These are phyloP conservation scores for Hyles euphorbiae DNA, from an alignment of 1,140 invertebrate species.

Conservation along the genomic window DNA sequence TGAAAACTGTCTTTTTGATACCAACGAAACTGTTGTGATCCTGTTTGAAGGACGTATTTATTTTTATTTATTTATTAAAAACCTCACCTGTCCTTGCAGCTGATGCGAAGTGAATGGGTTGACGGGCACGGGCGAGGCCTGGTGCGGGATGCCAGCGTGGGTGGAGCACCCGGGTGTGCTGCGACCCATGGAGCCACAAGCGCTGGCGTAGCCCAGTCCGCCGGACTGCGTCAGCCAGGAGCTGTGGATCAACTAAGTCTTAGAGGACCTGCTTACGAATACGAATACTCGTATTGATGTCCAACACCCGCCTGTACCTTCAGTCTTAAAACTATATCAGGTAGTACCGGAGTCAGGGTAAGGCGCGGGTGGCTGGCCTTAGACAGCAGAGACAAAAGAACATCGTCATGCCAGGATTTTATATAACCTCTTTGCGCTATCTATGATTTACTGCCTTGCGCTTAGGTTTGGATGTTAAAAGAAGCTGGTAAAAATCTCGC, in stretches of 20 bases:
- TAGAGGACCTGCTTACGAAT: neutral
- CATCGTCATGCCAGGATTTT: too few species aligned
- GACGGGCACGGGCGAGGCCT: slow-evolving; percentile 45
- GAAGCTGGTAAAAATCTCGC: too few species aligned
- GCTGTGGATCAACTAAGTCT: slow-evolving; percentile 30
- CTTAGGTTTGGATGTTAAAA: too few species aligned
- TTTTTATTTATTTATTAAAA: neutral
- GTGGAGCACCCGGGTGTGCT: slow-evolving; percentile 55
- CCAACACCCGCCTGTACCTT: neutral
- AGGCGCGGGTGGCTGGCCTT: too few species aligned
- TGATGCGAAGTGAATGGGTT: slow-evolving; percentile 57
- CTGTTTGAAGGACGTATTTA: neutral
- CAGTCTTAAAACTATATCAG: too few species aligned
- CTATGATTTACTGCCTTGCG: too few species aligned
- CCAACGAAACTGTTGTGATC: too few species aligned
- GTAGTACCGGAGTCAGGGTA: too few species aligned
- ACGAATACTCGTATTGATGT: neutral
- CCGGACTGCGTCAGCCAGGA: slow-evolving; percentile 51
- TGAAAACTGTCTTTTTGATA: too few species aligned
- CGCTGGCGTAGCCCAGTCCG: slow-evolving; percentile 44
- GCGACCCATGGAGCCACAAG: slow-evolving; percentile 42
- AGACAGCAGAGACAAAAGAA: too few species aligned
- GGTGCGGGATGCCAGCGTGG: slow-evolving; percentile 49
- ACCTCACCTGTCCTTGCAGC: slow-evolving; percentile 55
- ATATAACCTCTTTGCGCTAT: too few species aligned